Evolutionary conservation across 2,888 invertebrate genomes (phyloP).

Genomic region (Nemurella pictetii): DNA sequence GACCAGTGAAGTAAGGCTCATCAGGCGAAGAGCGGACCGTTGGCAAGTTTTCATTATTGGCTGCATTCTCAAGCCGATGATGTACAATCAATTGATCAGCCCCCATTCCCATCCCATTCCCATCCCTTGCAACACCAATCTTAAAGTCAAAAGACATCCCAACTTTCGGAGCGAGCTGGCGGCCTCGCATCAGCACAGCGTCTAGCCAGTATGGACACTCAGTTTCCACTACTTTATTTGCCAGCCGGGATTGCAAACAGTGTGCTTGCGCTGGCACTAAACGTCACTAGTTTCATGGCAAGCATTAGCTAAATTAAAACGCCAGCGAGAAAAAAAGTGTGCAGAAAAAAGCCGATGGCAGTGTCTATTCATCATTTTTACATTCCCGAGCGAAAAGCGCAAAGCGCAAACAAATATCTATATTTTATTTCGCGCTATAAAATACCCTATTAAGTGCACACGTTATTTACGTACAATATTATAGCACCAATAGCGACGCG

Average conservation of each 20-base stretch:
- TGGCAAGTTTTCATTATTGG: neutral
- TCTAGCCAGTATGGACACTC: too few relatives aligned
- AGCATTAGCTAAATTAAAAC: neutral
- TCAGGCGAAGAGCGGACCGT: neutral
- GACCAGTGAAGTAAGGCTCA: neutral
- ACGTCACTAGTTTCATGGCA: neutral
- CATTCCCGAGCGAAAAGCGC: neutral
- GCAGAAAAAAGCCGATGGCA: neutral
- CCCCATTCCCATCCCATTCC: too few relatives aligned
- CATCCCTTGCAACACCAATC: too few relatives aligned
- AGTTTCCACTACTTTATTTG: neutral
- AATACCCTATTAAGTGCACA: neutral
- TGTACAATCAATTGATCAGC: neutral
- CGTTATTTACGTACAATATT: slow-evolving; percentile 5
- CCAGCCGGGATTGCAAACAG: neutral
- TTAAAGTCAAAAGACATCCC: too few relatives aligned
- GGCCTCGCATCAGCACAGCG: too few relatives aligned
- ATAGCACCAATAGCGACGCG: neutral
- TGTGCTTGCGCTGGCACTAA: neutral
- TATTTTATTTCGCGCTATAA: neutral
- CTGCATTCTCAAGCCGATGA: neutral
- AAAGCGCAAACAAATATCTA: neutral
- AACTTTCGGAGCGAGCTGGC: too few relatives aligned
- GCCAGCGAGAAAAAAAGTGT: neutral
- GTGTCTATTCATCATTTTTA: neutral